A percentile compares a stretch with the other conserved stretches of the same genome.
These are phyloP conservation scores for Amniataba percoides DNA, from an alignment of 2,797 vertebrate species.

Conservation along the genomic window DNA sequence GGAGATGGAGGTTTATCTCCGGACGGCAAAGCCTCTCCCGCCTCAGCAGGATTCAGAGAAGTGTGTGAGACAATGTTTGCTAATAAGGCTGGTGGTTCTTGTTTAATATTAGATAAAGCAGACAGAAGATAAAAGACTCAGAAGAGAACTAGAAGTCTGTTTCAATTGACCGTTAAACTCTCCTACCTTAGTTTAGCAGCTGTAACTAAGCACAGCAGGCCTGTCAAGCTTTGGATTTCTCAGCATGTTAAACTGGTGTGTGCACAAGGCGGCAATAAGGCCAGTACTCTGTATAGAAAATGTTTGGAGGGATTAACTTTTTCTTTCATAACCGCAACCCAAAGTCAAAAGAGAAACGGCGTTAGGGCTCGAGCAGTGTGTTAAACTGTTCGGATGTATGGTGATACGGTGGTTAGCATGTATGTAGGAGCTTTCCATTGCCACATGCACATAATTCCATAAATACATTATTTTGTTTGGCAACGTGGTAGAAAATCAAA, in stretches of 20 bases:
- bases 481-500: too few relatives aligned
- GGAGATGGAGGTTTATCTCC: not conserved
- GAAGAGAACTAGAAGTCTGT: not conserved
- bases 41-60: constrained; percentile 17
- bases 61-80: constrained; percentile 3
- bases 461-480: not conserved
- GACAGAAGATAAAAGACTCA: constrained; percentile 16
- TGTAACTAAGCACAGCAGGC: not conserved
- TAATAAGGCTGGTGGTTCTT: not conserved
- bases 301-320: not conserved
- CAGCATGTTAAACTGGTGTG: not conserved
- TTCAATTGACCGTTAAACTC: not conserved
- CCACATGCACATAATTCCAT: constrained; percentile 1
- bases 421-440: not conserved
- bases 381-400: not conserved
- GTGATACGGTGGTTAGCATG: not conserved
- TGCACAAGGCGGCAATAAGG: not conserved
- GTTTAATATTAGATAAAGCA: not conserved
- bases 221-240: not conserved
- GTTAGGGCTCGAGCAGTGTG: not conserved
- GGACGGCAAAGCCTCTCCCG: not conserved
- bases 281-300: not conserved
- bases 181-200: not conserved
- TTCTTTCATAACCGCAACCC: not conserved
- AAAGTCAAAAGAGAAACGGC: not conserved